Conservation (phyloP, 2,888 invertebrate species). For the Deilephila elpenor region DNA sequence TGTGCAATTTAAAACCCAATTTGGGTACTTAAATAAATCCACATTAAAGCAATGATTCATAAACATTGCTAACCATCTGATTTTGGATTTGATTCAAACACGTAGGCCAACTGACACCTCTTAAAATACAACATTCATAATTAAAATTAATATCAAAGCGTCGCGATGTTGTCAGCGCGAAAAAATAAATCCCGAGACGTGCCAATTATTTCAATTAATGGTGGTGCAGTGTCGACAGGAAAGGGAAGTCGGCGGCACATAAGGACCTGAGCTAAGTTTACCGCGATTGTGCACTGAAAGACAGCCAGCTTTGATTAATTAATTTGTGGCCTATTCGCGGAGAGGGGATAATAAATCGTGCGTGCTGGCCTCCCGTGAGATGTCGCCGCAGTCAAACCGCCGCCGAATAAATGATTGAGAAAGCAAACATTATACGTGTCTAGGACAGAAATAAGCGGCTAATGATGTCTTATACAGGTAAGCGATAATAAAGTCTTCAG, state of each 20-base stretch:
- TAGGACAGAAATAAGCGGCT: constrained; percentile 77
- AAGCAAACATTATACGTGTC: constrained; percentile 75
- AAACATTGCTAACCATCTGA: neutral
- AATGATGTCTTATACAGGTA: constrained; percentile 82
- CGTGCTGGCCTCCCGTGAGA: constrained; percentile 79
- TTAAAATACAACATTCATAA: constrained; percentile 41
- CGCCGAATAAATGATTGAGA: constrained; percentile 80
- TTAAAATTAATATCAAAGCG: constrained; percentile 58
- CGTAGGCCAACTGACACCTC: constrained; percentile 19
- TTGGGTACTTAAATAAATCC: neutral
- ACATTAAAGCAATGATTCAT: constrained; percentile 8
- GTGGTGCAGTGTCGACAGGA: constrained; percentile 77
- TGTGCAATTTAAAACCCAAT: neutral
- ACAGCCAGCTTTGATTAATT: constrained; percentile 83
- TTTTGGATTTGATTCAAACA: constrained; percentile 20
- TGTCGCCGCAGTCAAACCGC: constrained; percentile 72
- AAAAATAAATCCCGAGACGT: constrained; percentile 70
- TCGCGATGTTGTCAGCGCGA: constrained; percentile 71
- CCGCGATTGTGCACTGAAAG: constrained; percentile 76
- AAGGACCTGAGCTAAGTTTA: constrained; percentile 67
- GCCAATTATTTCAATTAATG: constrained; percentile 84
- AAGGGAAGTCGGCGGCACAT: constrained; percentile 71
- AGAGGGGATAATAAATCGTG: constrained; percentile 79
- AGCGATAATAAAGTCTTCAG: constrained; percentile 79
- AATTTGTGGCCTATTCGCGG: constrained; percentile 73